phyloP scores from a whole-genome alignment of 2,113 vertebrate genomes.

The Leptodactylus fuscus region DNA sequence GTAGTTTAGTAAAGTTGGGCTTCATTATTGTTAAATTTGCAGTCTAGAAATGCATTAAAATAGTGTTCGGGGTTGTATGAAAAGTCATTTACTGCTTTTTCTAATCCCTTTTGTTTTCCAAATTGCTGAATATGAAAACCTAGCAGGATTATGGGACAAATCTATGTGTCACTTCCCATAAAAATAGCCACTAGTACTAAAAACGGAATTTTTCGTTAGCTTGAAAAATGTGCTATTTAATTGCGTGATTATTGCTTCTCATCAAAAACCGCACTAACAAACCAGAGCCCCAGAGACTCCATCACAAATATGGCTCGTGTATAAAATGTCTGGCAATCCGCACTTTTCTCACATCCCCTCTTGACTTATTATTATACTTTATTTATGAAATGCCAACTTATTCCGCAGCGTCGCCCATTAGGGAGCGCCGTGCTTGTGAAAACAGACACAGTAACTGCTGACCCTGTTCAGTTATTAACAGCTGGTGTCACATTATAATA shows the following conservation, averaged over 20 bases:
- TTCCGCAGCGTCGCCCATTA: not conserved
- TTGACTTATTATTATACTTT: conserved; percentile 33
- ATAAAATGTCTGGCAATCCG: not conserved
- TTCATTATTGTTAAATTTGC: not conserved
- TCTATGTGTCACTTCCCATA: not conserved
- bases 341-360: not conserved
- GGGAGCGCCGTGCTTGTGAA: not conserved
- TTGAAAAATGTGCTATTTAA: conserved; percentile 28
- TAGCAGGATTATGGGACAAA: conserved; percentile 16
- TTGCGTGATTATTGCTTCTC: conserved; percentile 33
- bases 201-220: not conserved
- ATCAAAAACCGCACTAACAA: conserved; percentile 8
- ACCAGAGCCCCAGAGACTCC: not conserved
- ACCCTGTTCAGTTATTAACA: conserved; percentile 23
- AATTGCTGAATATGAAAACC: conserved; percentile 26
- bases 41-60: not conserved
- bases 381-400: conserved; percentile 18
- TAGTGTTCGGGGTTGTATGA: not conserved
- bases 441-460: conserved; percentile 1
- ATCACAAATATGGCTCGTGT: not conserved
- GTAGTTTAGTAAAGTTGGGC: not conserved
- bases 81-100: not conserved
- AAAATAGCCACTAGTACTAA: conserved; percentile 2
- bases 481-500: conserved; percentile 10
- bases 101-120: not conserved